A percentile compares a stretch with the other conserved stretches of the same genome.
These are phyloP conservation scores for Piaya cayana DNA, from an alignment of 2,113 vertebrate species.

Conservation along the genomic window DNA sequence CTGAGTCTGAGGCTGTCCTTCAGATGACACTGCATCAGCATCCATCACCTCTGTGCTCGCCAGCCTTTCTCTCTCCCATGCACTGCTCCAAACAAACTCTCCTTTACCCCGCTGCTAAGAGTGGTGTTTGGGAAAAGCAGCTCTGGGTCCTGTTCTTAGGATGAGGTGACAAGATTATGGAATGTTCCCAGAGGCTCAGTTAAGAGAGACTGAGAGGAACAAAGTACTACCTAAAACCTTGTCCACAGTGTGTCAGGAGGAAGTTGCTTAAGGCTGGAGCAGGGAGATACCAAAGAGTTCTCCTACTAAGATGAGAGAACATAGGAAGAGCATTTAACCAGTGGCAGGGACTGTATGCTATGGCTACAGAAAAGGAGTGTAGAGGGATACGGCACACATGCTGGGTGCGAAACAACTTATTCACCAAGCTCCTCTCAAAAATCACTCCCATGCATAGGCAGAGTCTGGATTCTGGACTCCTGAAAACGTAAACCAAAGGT, in stretches of 20 bases:
- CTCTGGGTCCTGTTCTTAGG: not conserved
- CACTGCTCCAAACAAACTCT: not conserved
- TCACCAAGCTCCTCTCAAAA: not conserved
- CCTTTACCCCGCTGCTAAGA: not conserved
- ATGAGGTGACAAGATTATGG: not conserved
- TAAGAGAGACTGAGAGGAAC: not conserved
- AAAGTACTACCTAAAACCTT: not conserved
- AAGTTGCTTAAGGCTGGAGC: not conserved
- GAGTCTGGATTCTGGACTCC: not conserved
- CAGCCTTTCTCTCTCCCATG: not conserved
- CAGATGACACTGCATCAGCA: not conserved
- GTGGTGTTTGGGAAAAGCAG: not conserved
- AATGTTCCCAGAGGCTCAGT: not conserved
- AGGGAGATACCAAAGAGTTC: not conserved
- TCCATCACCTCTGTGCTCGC: not conserved
- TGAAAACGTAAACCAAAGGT: not conserved
- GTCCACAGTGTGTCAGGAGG: not conserved
- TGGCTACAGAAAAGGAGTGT: accelerated
- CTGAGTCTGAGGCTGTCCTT: not conserved
- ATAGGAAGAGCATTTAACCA: not conserved
- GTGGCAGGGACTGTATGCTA: not conserved
- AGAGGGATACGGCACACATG: not conserved
- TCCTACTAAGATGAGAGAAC: not conserved
- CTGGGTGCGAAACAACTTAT: not conserved
- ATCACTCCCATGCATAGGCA: not conserved